Conservation (phyloP, 2,888 invertebrate genomes). For the Tachystola acroxantha region DNA sequence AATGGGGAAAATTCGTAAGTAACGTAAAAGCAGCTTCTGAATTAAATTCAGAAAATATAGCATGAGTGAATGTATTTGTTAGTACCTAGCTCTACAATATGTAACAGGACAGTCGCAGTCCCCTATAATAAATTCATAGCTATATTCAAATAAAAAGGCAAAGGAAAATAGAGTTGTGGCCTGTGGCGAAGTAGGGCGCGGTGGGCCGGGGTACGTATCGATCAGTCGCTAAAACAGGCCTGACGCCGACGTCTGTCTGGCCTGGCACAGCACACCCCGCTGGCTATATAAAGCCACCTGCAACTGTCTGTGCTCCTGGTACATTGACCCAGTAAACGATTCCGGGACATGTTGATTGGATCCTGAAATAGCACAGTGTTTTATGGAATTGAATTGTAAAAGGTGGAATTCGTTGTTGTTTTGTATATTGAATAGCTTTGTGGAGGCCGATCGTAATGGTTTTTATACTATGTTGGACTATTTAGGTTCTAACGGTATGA, state of each 20-base stretch:
- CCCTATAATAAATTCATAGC: constrained; percentile 33
- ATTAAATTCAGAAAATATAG: too few relatives aligned
- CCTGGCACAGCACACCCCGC: constrained; percentile 41
- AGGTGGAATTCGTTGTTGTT: constrained; percentile 2
- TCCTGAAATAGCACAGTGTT: constrained; percentile 43
- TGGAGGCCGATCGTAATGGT: too few relatives aligned
- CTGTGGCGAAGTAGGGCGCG: constrained; percentile 61
- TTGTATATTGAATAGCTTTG: background rate
- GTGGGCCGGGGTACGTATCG: constrained; percentile 58
- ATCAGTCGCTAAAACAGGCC: constrained; percentile 67
- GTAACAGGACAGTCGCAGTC: constrained; percentile 8
- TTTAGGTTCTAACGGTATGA: too few relatives aligned
- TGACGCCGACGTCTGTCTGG: constrained; percentile 55
- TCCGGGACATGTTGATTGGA: constrained; percentile 51
- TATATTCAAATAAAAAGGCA: constrained; percentile 42
- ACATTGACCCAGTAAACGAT: constrained; percentile 63
- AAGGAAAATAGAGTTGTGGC: constrained; percentile 56
- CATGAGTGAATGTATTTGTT: too few relatives aligned
- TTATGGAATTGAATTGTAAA: constrained; percentile 39
- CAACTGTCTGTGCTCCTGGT: constrained; percentile 42
- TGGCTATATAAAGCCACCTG: constrained; percentile 47
- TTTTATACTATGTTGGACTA: too few relatives aligned
- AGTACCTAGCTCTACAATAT: background rate
- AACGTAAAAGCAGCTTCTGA: too few relatives aligned
- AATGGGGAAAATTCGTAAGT: too few relatives aligned